Conservation (phyloP, 92 coral and sea anemone genomes). For the Hydrozoanthus gracilis region DNA sequence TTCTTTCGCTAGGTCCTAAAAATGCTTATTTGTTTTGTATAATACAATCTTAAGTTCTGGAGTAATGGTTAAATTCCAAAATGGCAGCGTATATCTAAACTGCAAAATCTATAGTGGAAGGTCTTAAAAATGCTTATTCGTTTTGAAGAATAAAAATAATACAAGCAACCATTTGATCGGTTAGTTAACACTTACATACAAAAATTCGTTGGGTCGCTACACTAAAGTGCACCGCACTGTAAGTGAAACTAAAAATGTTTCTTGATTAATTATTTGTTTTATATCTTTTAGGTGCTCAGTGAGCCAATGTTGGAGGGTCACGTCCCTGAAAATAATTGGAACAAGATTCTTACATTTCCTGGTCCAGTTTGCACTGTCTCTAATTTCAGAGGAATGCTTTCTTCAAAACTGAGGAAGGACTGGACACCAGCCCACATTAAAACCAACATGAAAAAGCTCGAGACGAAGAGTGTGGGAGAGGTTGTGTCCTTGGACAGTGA, state of each 20-base stretch:
- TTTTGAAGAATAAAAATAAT: too few species aligned
- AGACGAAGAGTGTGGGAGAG: neutral
- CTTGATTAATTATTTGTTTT: neutral
- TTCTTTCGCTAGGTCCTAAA: too few species aligned
- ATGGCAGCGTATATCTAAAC: too few species aligned
- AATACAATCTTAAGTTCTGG: too few species aligned
- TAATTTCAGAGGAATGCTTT: slow-evolving; percentile 1
- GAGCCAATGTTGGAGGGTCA: neutral
- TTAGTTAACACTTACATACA: neutral
- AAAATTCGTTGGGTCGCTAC: neutral
- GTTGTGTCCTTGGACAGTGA: neutral
- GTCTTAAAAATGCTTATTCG: too few species aligned
- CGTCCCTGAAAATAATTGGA: neutral
- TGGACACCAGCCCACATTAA: neutral
- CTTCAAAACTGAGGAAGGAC: neutral
- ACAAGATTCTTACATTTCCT: neutral
- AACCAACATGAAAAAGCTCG: neutral
- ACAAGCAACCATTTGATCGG: too few species aligned
- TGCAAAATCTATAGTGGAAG: too few species aligned
- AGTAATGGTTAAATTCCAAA: too few species aligned
- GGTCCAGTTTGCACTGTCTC: neutral
- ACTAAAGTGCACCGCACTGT: neutral
- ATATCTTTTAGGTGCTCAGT: neutral
- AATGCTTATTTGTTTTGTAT: too few species aligned
- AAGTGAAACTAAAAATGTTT: neutral